phyloP scores from a whole-genome alignment of 2,113 vertebrate genomes.

The Epinephelus moara region DNA sequence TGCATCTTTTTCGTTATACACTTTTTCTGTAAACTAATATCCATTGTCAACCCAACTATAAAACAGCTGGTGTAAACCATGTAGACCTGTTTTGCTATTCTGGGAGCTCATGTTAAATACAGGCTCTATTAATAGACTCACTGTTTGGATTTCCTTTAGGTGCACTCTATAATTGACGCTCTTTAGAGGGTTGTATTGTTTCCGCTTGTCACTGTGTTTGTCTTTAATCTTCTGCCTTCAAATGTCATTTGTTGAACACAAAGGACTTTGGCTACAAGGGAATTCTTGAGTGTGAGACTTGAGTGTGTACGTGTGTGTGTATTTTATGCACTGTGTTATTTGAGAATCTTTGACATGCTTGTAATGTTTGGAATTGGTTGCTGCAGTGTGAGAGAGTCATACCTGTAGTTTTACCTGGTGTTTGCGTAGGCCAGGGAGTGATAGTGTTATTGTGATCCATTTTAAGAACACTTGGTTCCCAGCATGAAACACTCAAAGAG shows the following conservation, averaged over 20 bases:
- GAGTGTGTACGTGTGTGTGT: not conserved
- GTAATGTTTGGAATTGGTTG: not conserved
- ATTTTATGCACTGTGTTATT: not conserved
- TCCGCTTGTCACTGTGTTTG: constrained; percentile 12
- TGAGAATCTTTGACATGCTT: not conserved
- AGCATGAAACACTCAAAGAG: not conserved
- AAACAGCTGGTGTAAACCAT: not conserved
- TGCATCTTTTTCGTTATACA: not conserved
- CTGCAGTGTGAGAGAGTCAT: not conserved
- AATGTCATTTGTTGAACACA: constrained; percentile 5
- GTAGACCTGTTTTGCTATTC: not conserved
- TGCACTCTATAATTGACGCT: constrained; percentile 27
- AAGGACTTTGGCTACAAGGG: not conserved
- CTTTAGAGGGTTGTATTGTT: not conserved
- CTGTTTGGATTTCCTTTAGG: constrained; percentile 11
- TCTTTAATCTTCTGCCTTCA: not conserved
- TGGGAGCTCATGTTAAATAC: not conserved
- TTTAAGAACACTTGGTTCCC: constrained; percentile 19
- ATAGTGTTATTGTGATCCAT: not conserved
- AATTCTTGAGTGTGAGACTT: constrained; percentile 2
- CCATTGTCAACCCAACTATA: not conserved
- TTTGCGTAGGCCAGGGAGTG: too few relatives aligned
- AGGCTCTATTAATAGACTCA: constrained; percentile 27
- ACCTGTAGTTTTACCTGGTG: not conserved
- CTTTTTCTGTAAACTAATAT: not conserved